Percentiles rank a stretch among this genome's conserved stretches.
Evolutionary conservation across 2,888 invertebrate genomes (phyloP).

Genomic region (Conus canariensis): DNA sequence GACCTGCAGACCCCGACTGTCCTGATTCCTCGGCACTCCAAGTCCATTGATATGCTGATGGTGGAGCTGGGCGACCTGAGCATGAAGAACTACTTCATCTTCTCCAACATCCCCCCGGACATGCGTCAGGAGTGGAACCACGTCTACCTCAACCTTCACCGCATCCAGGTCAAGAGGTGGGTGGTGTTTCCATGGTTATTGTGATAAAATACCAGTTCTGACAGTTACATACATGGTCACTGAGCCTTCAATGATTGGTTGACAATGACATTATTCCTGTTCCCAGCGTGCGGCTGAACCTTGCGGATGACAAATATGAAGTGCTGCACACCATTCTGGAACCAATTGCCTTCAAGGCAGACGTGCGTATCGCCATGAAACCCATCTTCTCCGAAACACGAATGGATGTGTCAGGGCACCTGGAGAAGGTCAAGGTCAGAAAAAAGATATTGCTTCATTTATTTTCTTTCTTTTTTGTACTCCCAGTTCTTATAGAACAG

Average conservation of each 20-base stretch:
- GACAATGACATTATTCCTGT: too few species aligned
- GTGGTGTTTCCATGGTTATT: neutral
- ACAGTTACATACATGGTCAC: too few species aligned
- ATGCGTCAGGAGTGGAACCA: conserved; percentile 75
- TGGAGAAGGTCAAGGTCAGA: conserved; percentile 82
- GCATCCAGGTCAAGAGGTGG: conserved; percentile 82
- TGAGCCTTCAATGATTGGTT: too few species aligned
- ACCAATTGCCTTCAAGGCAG: conserved; percentile 86
- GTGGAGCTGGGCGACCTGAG: conserved; percentile 88
- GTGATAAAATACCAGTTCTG: neutral
- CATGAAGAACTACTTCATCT: conserved; percentile 89
- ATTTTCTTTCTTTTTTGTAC: neutral
- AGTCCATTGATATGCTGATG: conserved; percentile 87
- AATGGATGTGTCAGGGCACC: conserved; percentile 84
- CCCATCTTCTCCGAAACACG: conserved; percentile 79
- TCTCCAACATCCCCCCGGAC: conserved; percentile 68
- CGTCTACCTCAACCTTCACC: conserved; percentile 80
- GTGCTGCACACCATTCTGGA: conserved; percentile 88
- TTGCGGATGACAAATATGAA: conserved; percentile 86
- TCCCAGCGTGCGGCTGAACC: conserved; percentile 75
- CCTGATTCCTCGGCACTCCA: conserved; percentile 88
- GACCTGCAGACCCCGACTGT: conserved; percentile 88
- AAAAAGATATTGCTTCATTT: neutral
- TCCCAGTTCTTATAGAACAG: too few species aligned
- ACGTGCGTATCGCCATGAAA: conserved; percentile 85